These are phyloP conservation scores for Anthoscopus minutus DNA, from an alignment of 2,113 vertebrate genomes.

Conservation along the genomic window DNA sequence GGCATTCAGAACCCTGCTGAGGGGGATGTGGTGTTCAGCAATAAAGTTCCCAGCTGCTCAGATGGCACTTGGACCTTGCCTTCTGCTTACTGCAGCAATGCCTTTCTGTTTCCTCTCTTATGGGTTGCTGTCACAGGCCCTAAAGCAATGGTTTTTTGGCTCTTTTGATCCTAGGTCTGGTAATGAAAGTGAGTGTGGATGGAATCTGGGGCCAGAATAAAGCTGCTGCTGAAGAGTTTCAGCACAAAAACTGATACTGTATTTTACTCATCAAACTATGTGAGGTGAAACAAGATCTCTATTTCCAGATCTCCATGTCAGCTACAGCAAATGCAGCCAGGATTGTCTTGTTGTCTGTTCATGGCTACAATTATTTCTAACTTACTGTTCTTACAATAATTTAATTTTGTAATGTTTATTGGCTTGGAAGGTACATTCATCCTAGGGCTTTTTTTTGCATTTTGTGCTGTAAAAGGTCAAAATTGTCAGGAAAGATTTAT, in stretches of 20 bases:
- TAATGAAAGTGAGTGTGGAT: neutral
- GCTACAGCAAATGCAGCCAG: neutral
- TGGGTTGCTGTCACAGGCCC: rapidly evolving
- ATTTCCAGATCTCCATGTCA: neutral
- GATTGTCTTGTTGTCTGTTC: neutral
- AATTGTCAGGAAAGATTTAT: conserved; percentile 55
- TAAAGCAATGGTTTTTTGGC: neutral
- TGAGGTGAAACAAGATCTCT: neutral
- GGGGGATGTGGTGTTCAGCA: neutral
- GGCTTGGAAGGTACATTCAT: conserved; percentile 9
- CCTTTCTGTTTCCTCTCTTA: neutral
- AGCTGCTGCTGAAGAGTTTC: neutral
- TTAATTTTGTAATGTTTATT: conserved; percentile 27
- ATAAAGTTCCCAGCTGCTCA: neutral
- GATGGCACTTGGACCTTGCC: neutral
- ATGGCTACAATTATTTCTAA: neutral
- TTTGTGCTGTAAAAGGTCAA: conserved; percentile 51
- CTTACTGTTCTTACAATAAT: neutral
- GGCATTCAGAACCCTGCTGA: neutral
- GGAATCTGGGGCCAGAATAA: neutral
- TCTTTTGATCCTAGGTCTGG: neutral
- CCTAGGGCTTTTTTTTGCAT: neutral
- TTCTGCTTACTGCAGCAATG: neutral
- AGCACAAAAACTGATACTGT: neutral
- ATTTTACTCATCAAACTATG: rapidly evolving